Conservation (phyloP, 2,797 vertebrate genomes). For the Anniella stebbinsi region DNA sequence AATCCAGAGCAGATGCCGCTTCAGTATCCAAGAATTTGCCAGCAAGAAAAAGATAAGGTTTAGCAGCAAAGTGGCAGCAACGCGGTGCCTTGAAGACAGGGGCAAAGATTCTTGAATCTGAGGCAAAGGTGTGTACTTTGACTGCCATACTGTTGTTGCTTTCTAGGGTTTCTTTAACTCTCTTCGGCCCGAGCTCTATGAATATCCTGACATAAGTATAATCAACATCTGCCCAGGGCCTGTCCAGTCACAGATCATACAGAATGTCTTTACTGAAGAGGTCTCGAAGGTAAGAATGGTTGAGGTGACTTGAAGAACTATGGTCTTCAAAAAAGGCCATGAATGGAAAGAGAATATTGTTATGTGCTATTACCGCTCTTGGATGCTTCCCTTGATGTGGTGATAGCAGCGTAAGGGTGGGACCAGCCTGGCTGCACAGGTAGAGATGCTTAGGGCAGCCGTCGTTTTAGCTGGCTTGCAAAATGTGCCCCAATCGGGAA, state of each 20-base stretch:
- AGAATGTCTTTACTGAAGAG: constrained; percentile 88
- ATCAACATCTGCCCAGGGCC: constrained; percentile 92
- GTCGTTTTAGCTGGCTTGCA: background rate
- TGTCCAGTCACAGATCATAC: constrained; percentile 90
- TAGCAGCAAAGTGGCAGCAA: too few relatives aligned
- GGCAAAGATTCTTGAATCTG: too few relatives aligned
- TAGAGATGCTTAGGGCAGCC: background rate
- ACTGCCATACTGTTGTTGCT: background rate
- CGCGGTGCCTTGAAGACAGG: too few relatives aligned
- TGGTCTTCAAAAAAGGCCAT: background rate
- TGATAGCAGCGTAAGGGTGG: background rate
- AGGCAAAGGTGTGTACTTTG: background rate
- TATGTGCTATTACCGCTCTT: background rate
- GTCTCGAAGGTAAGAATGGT: constrained; percentile 82
- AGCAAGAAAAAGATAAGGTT: too few relatives aligned
- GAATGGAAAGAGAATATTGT: background rate
- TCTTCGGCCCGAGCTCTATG: constrained; percentile 86
- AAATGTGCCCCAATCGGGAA: background rate
- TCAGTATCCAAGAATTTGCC: too few relatives aligned
- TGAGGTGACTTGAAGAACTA: too few relatives aligned
- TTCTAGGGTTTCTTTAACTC: constrained; percentile 94
- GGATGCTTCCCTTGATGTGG: background rate
- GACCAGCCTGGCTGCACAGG: background rate
- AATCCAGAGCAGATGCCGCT: too few relatives aligned
- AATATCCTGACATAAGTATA: constrained; percentile 88